Percentiles rank a stretch among this genome's conserved stretches.
Conservation (phyloP, 2,888 invertebrate species). For the Tromatobia lineatoria region DNA sequence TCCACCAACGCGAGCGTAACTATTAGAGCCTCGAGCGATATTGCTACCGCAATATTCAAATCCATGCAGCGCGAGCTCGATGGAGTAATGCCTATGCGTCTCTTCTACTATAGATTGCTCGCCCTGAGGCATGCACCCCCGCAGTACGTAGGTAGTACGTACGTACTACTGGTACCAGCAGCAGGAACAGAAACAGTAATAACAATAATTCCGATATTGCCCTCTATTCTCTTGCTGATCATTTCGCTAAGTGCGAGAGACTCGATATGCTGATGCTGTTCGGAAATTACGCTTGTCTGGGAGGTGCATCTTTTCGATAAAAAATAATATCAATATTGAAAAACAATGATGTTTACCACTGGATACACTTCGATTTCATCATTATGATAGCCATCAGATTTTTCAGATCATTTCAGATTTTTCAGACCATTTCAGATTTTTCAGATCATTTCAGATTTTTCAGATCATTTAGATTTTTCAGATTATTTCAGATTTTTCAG, state of each 20-base stretch:
- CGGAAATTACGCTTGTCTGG: conserved; percentile 25
- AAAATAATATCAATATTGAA: conserved; percentile 6
- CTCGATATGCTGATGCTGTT: conserved; percentile 57
- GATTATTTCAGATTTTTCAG: no score
- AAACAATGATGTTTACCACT: conserved; percentile 1
- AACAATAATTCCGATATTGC: conserved; percentile 85
- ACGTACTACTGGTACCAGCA: conserved; percentile 58
- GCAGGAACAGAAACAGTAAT: conserved; percentile 73
- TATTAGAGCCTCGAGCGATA: conserved; percentile 83
- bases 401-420: no score
- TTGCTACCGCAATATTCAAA: conserved; percentile 84
- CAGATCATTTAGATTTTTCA: no score
- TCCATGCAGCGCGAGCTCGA: conserved; percentile 78
- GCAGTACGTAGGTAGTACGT: conserved; percentile 56
- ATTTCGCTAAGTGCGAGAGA: conserved; percentile 81
- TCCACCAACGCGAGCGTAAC: conserved; percentile 75
- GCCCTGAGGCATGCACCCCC: conserved; percentile 77
- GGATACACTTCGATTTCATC: background rate
- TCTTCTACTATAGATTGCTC: conserved; percentile 82
- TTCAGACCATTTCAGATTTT: no score
- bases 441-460: no score
- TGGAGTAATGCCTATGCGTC: conserved; percentile 81
- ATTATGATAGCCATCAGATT: background rate
- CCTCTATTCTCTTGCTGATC: conserved; percentile 82
- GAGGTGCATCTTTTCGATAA: conserved; percentile 45